A percentile compares a stretch with the other conserved stretches of the same genome.
These are phyloP conservation scores for Cyprinella venusta DNA, from an alignment of 2,797 vertebrate species.

Conservation along the genomic window DNA sequence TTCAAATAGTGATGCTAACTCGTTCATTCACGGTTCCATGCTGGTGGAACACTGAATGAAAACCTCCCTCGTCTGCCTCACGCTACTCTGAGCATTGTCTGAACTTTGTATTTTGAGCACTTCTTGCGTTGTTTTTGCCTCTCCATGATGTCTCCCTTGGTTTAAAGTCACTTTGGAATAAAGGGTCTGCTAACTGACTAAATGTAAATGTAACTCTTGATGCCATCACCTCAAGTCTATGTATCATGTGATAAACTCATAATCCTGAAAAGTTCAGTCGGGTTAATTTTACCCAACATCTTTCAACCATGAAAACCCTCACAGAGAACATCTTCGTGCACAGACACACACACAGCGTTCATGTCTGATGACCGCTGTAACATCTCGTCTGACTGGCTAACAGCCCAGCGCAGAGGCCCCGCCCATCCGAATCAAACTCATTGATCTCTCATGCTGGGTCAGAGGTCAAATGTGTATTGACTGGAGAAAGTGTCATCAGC, in stretches of 20 bases:
- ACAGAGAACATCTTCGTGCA: neutral
- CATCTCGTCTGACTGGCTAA: conserved; percentile 9
- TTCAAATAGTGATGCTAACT: neutral
- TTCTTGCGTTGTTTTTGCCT: too few relatives aligned
- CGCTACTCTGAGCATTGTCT: too few relatives aligned
- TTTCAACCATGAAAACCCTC: neutral
- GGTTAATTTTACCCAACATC: neutral
- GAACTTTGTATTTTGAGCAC: too few relatives aligned
- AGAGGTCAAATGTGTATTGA: conserved; percentile 88
- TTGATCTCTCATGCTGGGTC: conserved; percentile 88
- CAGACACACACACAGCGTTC: neutral
- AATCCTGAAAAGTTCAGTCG: neutral
- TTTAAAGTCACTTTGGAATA: too few relatives aligned
- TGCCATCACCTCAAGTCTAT: neutral
- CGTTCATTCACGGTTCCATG: too few relatives aligned
- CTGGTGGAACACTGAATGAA: too few relatives aligned
- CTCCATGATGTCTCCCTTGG: too few relatives aligned
- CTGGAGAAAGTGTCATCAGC: conserved; percentile 89
- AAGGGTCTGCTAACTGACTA: too few relatives aligned
- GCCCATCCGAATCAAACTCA: conserved; percentile 84
- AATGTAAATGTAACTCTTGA: too few relatives aligned
- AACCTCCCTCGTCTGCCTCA: too few relatives aligned
- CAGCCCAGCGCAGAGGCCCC: conserved; percentile 61
- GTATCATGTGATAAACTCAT: neutral
- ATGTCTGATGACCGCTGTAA: conserved; percentile 4